Percentiles rank a stretch among this genome's conserved stretches.
phyloP scores from a whole-genome alignment of 2,113 vertebrate species.

The Rattus rattus region DNA sequence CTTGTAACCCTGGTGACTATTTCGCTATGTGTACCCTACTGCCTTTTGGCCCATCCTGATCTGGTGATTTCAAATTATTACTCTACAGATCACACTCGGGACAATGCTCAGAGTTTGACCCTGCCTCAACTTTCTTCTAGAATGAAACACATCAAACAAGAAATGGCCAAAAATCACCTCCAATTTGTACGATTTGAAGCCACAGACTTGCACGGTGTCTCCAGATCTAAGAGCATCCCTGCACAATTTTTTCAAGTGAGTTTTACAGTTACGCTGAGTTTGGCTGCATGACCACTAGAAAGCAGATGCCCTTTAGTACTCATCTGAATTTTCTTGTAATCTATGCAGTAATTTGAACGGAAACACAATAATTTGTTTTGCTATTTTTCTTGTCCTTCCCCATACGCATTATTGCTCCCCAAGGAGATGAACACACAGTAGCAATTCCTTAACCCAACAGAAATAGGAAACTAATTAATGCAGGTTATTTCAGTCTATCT shows the following conservation, averaged over 20 bases:
- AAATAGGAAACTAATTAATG: slow-evolving; percentile 75
- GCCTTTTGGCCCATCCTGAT: slow-evolving; percentile 41
- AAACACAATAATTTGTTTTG: slow-evolving; percentile 64
- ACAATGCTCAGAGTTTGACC: slow-evolving; percentile 78
- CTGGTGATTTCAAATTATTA: slow-evolving; percentile 45
- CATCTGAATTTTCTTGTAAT: slow-evolving; percentile 13
- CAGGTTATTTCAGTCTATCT: slow-evolving; percentile 69
- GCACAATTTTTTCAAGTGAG: slow-evolving; percentile 95
- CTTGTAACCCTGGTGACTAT: neutral
- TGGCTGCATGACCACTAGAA: slow-evolving; percentile 38
- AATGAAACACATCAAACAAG: slow-evolving; percentile 94
- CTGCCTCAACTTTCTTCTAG: slow-evolving; percentile 85
- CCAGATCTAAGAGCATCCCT: slow-evolving; percentile 94
- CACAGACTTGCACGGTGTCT: slow-evolving; percentile 94
- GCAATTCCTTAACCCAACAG: slow-evolving; percentile 60
- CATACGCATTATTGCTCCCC: slow-evolving; percentile 46
- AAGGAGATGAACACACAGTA: slow-evolving; percentile 43
- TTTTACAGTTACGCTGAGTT: slow-evolving; percentile 55
- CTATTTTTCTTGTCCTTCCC: neutral
- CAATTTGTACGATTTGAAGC: slow-evolving; percentile 95
- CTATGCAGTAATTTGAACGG: slow-evolving; percentile 56
- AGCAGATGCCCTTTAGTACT: slow-evolving; percentile 43
- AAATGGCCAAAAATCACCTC: slow-evolving; percentile 91
- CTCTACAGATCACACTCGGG: slow-evolving; percentile 84
- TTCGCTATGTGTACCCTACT: neutral